Base-by-base conservation (phyloP, 2,113 vertebrate species). In the Heterotis niloticus region DNA sequence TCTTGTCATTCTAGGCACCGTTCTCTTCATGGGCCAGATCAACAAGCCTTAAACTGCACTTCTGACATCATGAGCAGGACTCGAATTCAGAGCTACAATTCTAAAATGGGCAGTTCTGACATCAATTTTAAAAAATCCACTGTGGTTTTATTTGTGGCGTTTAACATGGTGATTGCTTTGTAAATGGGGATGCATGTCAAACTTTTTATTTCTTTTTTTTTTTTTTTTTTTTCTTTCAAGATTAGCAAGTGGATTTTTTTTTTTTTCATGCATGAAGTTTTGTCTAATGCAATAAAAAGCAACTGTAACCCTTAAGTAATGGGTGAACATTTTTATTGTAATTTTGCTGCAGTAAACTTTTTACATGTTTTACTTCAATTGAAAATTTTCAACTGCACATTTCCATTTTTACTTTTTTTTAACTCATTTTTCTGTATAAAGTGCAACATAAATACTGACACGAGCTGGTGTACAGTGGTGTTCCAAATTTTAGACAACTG, bases 21-120 rank as follows among this genome's bases (percentile, higher is more conserved):
- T 99, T 84, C 94, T 99, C 83, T 99, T 98, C 81, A 94, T 95
- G 93, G 97, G 97, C 76, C 96, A 97, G 90, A 94, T 98, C 88
- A 95, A 96, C 91, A 92, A 95, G 84, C 97, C 96, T 85, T 96
- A 85, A 92, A 92, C 18, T 24, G 20, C 76, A 57, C 4, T 26
- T 23, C 24, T 56, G 80, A 80, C 54, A 78, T 78, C 54, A 79
- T 5, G 66, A 59, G 68, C 57, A 51, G 62, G 52, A 75, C 14
- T 5, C 44, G 16, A 68, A 18, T 68, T 57, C 59, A 11, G 10
- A 54, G 76, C 64, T 26, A 1, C 10, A 51, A 28, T 57, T 20
- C 14, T 52, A 17, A 60, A 78, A 68, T 72, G 60, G 26, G 59
- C 72, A 26, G 28, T 34, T 51, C 9, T 57, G 26, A 78, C 18